Conservation (phyloP, 2,797 vertebrate genomes). For the Prunella strophiata region DNA sequence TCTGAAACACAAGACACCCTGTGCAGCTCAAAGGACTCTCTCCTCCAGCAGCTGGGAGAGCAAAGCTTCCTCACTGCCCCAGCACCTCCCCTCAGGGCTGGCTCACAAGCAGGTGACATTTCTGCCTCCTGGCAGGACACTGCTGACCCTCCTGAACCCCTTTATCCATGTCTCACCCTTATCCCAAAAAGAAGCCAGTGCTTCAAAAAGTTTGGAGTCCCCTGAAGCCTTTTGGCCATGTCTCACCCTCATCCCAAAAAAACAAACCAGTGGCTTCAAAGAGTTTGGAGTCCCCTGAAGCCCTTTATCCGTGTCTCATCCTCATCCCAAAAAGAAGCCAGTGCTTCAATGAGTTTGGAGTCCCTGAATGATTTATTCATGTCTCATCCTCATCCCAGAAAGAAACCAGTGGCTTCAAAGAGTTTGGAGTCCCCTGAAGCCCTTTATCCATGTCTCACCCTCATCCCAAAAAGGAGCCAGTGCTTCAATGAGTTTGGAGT, state of each 20-base stretch:
- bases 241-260: not conserved
- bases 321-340: not conserved
- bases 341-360: not conserved
- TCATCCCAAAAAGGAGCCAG: too few relatives aligned
- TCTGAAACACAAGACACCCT: not conserved
- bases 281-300: not conserved
- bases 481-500: too few relatives aligned
- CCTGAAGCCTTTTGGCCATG: too few relatives aligned
- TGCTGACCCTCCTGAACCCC: not conserved
- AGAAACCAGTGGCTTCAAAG: not conserved
- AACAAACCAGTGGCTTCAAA: not conserved
- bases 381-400: rapidly evolving
- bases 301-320: not conserved
- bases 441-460: too few relatives aligned
- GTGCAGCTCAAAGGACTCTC: not conserved
- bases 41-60: not conserved
- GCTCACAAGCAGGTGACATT: not conserved
- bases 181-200: not conserved
- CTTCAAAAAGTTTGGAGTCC: not conserved
- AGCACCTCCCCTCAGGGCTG: not conserved
- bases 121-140: not conserved
- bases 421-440: too few relatives aligned
- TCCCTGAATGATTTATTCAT: not conserved
- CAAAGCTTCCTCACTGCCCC: rapidly evolving
- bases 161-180: not conserved